Evolutionary conservation across 2,113 vertebrate species (phyloP).

Genomic region (Nyctibius bracteatus): DNA sequence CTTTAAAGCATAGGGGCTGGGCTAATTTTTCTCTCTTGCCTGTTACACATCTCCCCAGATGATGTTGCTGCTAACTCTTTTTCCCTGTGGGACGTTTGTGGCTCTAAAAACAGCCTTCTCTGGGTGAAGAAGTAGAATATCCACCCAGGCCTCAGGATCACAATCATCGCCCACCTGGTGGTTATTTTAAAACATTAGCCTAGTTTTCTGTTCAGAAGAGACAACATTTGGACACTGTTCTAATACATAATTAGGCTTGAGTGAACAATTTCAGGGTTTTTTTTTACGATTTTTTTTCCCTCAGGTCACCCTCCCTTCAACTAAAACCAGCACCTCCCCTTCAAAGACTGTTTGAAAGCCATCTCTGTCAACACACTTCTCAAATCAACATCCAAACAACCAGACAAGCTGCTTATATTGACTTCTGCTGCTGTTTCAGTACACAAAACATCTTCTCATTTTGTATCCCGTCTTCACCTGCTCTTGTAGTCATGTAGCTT

Average conservation of each 20-base stretch:
- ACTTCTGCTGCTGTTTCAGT: slow-evolving; percentile 53
- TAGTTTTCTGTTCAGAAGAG: neutral
- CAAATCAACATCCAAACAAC: slow-evolving; percentile 33
- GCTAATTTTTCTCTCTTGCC: neutral
- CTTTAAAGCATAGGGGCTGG: neutral
- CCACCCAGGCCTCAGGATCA: neutral
- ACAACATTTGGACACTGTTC: neutral
- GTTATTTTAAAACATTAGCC: neutral
- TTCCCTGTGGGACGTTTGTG: neutral
- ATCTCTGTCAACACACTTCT: slow-evolving; percentile 48
- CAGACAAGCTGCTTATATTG: slow-evolving; percentile 49
- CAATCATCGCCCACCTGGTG: neutral
- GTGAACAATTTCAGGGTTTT: neutral
- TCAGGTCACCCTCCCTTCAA: neutral
- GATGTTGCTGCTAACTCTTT: neutral
- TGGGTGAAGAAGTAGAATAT: neutral
- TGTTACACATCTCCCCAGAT: neutral
- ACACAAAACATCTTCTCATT: slow-evolving; percentile 47
- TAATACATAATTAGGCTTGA: neutral
- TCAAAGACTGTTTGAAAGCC: slow-evolving; percentile 51
- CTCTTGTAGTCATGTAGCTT: neutral
- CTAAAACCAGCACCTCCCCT: neutral
- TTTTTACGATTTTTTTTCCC: neutral
- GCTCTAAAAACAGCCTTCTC: neutral
- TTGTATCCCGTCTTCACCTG: slow-evolving; percentile 15